These are phyloP conservation scores for Tillus elongatus DNA, from an alignment of 2,888 invertebrate species.

Conservation along the genomic window DNA sequence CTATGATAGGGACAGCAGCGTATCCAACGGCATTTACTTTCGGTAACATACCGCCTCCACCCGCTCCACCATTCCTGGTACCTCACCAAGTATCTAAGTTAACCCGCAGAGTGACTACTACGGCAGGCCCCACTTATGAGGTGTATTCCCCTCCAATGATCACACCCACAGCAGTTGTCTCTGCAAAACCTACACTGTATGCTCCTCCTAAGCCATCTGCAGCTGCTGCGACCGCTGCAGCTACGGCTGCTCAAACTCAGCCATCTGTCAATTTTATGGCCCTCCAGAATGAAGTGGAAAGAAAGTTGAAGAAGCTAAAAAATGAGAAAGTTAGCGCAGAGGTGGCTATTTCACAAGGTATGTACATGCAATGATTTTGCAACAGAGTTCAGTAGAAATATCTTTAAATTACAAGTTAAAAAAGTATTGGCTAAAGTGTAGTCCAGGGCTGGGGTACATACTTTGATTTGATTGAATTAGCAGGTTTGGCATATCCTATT, in stretches of 20 bases:
- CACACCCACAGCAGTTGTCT: constrained; percentile 54
- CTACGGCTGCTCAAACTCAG: constrained; percentile 32
- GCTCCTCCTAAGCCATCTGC: constrained; percentile 46
- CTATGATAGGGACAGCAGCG: constrained; percentile 64
- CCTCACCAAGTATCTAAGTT: constrained; percentile 54
- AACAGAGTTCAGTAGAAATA: too few species aligned
- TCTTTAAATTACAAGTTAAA: too few species aligned
- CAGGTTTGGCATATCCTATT: too few species aligned
- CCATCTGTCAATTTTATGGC: constrained; percentile 45
- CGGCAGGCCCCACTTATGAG: constrained; percentile 40
- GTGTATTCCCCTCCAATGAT: constrained; percentile 35
- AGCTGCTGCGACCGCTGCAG: constrained; percentile 30
- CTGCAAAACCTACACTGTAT: constrained; percentile 62
- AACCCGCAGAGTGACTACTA: constrained; percentile 28
- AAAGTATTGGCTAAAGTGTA: too few species aligned
- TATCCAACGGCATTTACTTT: constrained; percentile 46
- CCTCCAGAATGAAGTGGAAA: constrained; percentile 49
- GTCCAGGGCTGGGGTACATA: too few species aligned
- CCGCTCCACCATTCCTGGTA: constrained; percentile 58
- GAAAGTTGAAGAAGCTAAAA: constrained; percentile 53
- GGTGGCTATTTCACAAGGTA: constrained; percentile 53
- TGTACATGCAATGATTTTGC: background rate
- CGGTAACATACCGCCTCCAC: constrained; percentile 57
- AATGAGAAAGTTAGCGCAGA: constrained; percentile 58
- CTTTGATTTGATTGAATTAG: too few species aligned